Conservation (phyloP, 2,113 vertebrate genomes). For the Pseudopipra pipra region DNA sequence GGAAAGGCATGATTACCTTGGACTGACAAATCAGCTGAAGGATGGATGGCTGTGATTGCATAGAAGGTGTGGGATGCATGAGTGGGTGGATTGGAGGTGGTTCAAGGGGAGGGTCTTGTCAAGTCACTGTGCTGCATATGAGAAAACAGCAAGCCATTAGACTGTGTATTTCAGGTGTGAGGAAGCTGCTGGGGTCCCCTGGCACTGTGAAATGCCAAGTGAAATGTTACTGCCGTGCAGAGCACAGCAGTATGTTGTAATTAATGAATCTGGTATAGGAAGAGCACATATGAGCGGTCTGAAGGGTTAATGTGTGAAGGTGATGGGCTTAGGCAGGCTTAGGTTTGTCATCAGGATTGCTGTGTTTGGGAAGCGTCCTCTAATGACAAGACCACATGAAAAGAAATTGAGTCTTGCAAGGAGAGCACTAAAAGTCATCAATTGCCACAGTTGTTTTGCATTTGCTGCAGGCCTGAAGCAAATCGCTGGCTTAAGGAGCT, state of each 20-base stretch:
- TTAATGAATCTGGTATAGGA: neutral
- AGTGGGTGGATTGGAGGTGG: neutral
- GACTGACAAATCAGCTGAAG: neutral
- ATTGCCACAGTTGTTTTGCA: neutral
- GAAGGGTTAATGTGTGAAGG: neutral
- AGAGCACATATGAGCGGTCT: neutral
- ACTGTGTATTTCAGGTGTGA: neutral
- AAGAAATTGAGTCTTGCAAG: neutral
- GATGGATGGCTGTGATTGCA: neutral
- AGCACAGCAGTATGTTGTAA: neutral
- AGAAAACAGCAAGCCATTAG: neutral
- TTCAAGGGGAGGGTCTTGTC: conserved; percentile 15
- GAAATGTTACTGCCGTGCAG: neutral
- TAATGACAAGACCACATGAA: neutral
- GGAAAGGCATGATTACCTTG: conserved; percentile 14
- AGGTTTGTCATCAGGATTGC: neutral
- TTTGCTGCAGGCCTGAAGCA: conserved; percentile 39
- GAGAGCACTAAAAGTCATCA: neutral
- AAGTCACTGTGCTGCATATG: neutral
- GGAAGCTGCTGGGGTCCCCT: neutral
- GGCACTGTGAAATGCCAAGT: neutral
- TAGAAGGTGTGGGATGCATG: neutral
- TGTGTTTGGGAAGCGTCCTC: neutral
- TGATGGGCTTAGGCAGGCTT: neutral
- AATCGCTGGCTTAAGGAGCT: conserved; percentile 1